These are phyloP conservation scores for Tenthredo distinguenda DNA, from an alignment of 2,888 invertebrate species.

Conservation along the genomic window DNA sequence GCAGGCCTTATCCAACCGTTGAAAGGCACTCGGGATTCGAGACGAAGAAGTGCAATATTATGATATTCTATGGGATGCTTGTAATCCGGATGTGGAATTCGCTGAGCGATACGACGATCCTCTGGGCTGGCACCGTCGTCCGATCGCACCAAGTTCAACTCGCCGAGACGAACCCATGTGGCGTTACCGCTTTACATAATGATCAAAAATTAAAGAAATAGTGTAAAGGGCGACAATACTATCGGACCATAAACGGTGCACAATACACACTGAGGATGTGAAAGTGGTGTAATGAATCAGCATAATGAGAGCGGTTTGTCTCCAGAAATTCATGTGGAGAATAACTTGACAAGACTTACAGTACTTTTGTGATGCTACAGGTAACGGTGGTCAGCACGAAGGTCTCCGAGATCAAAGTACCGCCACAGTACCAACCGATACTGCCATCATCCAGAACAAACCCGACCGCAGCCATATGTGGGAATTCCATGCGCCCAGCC, in stretches of 20 bases:
- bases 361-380: constrained; percentile 75
- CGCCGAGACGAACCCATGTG: constrained; percentile 77
- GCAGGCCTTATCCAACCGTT: constrained; percentile 77
- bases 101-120: constrained; percentile 70
- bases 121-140: constrained; percentile 75
- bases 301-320: background rate
- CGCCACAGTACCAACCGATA: constrained; percentile 83
- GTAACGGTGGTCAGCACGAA: constrained; percentile 87
- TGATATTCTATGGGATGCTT: constrained; percentile 76
- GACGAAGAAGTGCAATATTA: constrained; percentile 79
- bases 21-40: constrained; percentile 75
- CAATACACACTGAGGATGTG: background rate
- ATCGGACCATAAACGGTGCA: background rate
- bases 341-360: constrained; percentile 51
- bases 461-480: constrained; percentile 74
- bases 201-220: background rate
- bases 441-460: constrained; percentile 62
- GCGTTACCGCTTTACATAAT: constrained; percentile 75
- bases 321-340: background rate
- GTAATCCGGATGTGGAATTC: constrained; percentile 77
- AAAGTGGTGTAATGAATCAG: background rate
- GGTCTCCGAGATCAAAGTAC: constrained; percentile 82
- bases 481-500: constrained; percentile 71
- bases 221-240: too few species aligned
- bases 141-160: constrained; percentile 74